Conservation (phyloP, 2,888 invertebrate species). For the Stenichneumon culpator region DNA sequence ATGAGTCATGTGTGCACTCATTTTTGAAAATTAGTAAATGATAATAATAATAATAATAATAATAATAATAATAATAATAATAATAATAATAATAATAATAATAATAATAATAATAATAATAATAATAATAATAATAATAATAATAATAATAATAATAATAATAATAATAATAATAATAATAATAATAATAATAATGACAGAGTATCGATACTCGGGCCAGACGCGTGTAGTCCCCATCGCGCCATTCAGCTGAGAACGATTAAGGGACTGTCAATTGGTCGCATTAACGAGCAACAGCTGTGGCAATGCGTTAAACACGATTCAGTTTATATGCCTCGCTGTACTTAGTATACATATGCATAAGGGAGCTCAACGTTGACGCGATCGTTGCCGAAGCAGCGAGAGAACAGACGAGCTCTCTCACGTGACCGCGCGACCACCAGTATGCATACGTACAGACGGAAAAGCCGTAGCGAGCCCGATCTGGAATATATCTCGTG, state of each 20-base stretch:
- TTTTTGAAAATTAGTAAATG: no score
- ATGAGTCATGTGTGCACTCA: no score
- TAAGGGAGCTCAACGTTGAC: slow-evolving; percentile 31
- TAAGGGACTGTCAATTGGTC: slow-evolving; percentile 59
- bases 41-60: no score
- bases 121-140: no score
- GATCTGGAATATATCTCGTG: slow-evolving; percentile 26
- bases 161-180: background rate
- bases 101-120: no score
- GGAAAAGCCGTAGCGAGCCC: slow-evolving; percentile 3
- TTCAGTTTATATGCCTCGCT: background rate
- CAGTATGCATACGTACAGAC: background rate
- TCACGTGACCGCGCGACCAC: slow-evolving; percentile 21
- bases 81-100: no score
- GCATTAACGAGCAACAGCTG: slow-evolving; percentile 60
- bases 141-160: no score
- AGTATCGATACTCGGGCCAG: background rate
- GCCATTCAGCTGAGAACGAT: slow-evolving; percentile 16
- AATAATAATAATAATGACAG: background rate
- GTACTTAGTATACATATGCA: slow-evolving; percentile 4
- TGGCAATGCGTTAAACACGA: slow-evolving; percentile 41
- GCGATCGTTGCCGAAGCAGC: slow-evolving; percentile 37
- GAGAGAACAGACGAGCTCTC: slow-evolving; percentile 4
- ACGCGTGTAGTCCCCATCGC: background rate
- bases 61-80: no score